Evolutionary conservation across 2,888 invertebrate genomes (phyloP), one percentile per base, ranked within the genome.

Genomic region (Limnephilus auricula): DNA sequence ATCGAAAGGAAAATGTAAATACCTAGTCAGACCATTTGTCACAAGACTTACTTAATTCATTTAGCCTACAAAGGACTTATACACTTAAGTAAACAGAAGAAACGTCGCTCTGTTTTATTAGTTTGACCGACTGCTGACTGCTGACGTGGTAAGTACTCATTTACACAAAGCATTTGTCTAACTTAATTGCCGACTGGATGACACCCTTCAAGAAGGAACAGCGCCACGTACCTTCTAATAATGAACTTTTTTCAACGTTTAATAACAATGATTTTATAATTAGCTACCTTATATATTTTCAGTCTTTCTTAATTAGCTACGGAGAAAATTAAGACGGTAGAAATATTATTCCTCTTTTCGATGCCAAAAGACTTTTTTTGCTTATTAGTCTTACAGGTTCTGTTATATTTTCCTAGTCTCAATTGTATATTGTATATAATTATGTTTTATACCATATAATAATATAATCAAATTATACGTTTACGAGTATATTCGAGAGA

Each of bases 101-200:
- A 85, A 30, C 30, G 85, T 85, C 30, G 12, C 85, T n/a, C 37
- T 30, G 37, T 37, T 85, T 85, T 40, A n/a, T 85, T 45, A 85
- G 85, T 85, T 30, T 40, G 45, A 85, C 85, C 85, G 40, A 85
- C n/a, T 15, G 32, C 34, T 34, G 34, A 84, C 45, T 82, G 34
- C 65, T 65, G 32, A 37, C 37, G 82, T 34, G 25, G 40, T 85
- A 34, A 40, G 85, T 85, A 13, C 40, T 31, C 37, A 40, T 45
- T 85, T 30, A 40, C 30, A 40, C 85, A 40, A 85, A n/a, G 37
- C 85, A 85, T 85, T 85, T 85, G 85, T 85, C 85, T 40, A 6
- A 12, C 25, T 85, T 85, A 85, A 85, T 85, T 85, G 40, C 12
- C 15, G 32, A 80, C 80, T 80, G 32, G 32, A 31, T 80, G 80